These are phyloP conservation scores for Ahaetulla prasina DNA, from an alignment of 2,113 vertebrate species.

Conservation along the genomic window DNA sequence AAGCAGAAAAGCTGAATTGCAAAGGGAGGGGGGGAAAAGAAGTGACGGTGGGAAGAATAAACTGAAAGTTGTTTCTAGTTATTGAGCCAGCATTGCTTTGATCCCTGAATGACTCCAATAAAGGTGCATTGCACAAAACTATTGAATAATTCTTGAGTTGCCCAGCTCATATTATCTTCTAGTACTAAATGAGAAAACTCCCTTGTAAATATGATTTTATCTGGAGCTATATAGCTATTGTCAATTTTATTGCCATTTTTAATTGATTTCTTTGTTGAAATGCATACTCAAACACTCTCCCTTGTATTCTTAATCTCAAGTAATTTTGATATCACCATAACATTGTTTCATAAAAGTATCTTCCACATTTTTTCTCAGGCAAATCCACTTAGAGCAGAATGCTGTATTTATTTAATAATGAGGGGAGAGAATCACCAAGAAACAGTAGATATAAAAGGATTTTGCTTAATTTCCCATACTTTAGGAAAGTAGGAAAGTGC, in stretches of 20 bases:
- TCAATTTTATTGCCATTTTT: not conserved
- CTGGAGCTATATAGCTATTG: not conserved
- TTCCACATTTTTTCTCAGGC: not conserved
- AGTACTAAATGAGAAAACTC: not conserved
- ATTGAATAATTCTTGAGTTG: not conserved
- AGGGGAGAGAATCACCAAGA: accelerated
- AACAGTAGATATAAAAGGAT: not conserved
- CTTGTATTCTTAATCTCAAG: not conserved
- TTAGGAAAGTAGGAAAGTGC: too few relatives aligned
- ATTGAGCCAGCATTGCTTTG: not conserved
- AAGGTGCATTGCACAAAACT: not conserved
- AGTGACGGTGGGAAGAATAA: not conserved
- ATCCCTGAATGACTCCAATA: not conserved
- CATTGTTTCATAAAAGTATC: not conserved
- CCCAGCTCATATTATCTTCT: not conserved
- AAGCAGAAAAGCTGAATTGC: not conserved
- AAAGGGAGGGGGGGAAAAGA: not conserved
- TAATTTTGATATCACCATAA: not conserved
- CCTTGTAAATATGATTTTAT: not conserved
- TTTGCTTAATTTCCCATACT: not conserved
- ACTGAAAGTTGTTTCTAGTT: not conserved
- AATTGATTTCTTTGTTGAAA: not conserved
- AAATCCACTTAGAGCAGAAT: too few relatives aligned
- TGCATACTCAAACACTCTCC: not conserved
- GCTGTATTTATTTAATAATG: not conserved